Evolutionary conservation across 2,888 invertebrate species (phyloP).

Genomic region (Leptopterna dolabrata): DNA sequence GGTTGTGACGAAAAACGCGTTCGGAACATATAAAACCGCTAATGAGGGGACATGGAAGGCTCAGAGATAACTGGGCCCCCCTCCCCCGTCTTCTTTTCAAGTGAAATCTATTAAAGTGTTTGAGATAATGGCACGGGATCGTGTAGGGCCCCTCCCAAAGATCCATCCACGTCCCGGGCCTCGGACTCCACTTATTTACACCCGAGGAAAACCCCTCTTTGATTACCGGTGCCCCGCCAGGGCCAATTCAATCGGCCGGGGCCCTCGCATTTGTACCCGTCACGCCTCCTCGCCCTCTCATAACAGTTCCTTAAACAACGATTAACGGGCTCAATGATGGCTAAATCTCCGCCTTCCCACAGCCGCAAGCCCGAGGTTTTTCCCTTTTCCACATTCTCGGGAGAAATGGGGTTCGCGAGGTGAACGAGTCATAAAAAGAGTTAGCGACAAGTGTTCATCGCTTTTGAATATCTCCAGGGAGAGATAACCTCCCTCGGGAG

Average conservation of each 20-base stretch:
- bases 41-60: conserved; percentile 41
- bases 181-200: conserved; percentile 49
- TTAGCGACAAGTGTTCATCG: too few species aligned
- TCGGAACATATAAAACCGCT: conserved; percentile 33
- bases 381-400: not conserved
- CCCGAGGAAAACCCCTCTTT: conserved; percentile 39
- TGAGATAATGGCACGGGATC: conserved; percentile 51
- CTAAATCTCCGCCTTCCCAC: conserved; percentile 29
- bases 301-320: conserved; percentile 53
- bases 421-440: too few species aligned
- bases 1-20: not conserved
- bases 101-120: conserved; percentile 56
- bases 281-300: conserved; percentile 39
- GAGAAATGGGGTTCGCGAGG: conserved; percentile 11
- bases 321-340: conserved; percentile 49
- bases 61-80: conserved; percentile 26
- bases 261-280: conserved; percentile 51
- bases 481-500: too few species aligned
- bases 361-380: not conserved
- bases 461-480: too few species aligned
- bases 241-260: conserved; percentile 42
- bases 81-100: conserved; percentile 19
- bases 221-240: conserved; percentile 30
- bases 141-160: conserved; percentile 49
- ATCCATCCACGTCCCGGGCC: conserved; percentile 51